Conservation (phyloP, 1,140 invertebrate species). For the Neomicropteryx cornuta region DNA sequence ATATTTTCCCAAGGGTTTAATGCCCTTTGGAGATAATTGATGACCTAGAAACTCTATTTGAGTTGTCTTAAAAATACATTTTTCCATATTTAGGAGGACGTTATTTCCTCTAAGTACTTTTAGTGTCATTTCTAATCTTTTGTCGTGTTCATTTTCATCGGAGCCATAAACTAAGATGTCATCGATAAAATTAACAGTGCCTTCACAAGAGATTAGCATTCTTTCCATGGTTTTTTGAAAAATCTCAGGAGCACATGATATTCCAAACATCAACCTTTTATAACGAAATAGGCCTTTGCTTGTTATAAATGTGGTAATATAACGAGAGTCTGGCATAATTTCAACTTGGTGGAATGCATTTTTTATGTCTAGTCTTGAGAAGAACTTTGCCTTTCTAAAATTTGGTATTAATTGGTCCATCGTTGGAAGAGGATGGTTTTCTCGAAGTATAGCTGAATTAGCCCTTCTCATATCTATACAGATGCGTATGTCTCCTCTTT, state of each 20-base stretch:
- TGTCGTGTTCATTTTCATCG: no score
- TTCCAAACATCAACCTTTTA: slow-evolving; percentile 21
- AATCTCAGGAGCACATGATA: slow-evolving; percentile 21
- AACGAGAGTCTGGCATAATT: slow-evolving; percentile 16
- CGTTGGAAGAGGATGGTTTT: slow-evolving; percentile 24
- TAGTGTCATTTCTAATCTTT: no score
- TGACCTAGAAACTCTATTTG: no score
- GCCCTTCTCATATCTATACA: slow-evolving; percentile 27
- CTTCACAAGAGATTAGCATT: slow-evolving; percentile 18
- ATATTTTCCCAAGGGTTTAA: no score
- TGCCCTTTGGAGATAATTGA: no score
- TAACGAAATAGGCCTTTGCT: slow-evolving; percentile 23
- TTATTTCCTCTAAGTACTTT: no score
- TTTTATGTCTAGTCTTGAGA: slow-evolving; percentile 20
- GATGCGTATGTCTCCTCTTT: slow-evolving; percentile 20
- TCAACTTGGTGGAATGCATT: slow-evolving; percentile 20
- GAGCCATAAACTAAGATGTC: slow-evolving; percentile 18
- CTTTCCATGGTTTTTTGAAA: slow-evolving; percentile 27
- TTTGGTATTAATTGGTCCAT: slow-evolving; percentile 20
- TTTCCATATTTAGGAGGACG: no score
- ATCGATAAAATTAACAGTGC: slow-evolving; percentile 14
- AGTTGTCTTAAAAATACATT: no score
- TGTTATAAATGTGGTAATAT: slow-evolving; percentile 26
- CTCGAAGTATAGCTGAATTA: slow-evolving; percentile 22
- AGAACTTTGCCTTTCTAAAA: slow-evolving; percentile 16